Percentiles rank a stretch among this genome's conserved stretches.
Conservation (phyloP, 2,888 invertebrate species). For the Caenorhabditis sp. region DNA sequence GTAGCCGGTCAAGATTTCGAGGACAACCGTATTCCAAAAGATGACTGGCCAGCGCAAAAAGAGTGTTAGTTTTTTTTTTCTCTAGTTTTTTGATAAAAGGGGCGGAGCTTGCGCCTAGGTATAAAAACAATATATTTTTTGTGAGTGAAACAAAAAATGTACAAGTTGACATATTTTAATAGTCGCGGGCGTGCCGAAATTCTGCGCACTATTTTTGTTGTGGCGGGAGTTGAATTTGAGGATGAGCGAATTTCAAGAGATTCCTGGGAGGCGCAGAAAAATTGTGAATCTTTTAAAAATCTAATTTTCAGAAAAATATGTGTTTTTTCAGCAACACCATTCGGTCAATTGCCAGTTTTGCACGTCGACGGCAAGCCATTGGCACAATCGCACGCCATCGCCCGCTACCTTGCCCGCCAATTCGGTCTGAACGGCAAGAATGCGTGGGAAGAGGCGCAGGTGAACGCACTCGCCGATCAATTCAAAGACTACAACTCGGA, state of each 20-base stretch:
- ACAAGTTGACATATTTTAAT: too few relatives aligned
- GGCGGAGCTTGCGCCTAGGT: too few relatives aligned
- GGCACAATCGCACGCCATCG: slow-evolving; percentile 52
- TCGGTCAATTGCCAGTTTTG: slow-evolving; percentile 55
- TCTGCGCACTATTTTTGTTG: too few relatives aligned
- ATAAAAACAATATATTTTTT: too few relatives aligned
- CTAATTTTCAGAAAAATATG: background rate
- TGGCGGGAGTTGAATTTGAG: too few relatives aligned
- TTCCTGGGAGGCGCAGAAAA: too few relatives aligned
- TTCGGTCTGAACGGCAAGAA: slow-evolving; percentile 49
- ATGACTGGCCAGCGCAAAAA: slow-evolving; percentile 50
- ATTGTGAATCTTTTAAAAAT: too few relatives aligned
- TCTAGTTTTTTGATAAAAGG: too few relatives aligned
- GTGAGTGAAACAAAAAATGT: too few relatives aligned
- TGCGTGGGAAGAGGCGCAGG: slow-evolving; percentile 47
- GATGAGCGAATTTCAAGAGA: too few relatives aligned
- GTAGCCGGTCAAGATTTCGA: slow-evolving; percentile 33
- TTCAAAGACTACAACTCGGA: slow-evolving; percentile 51
- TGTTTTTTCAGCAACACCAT: slow-evolving; percentile 43
- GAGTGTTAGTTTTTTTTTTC: slow-evolving; percentile 27
- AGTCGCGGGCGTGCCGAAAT: too few relatives aligned
- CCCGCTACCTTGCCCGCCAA: slow-evolving; percentile 46
- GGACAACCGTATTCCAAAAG: slow-evolving; percentile 35
- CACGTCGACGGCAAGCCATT: slow-evolving; percentile 53
- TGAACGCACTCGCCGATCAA: slow-evolving; percentile 54